Percentiles rank a stretch among this genome's conserved stretches.
phyloP scores from a whole-genome alignment of 2,797 vertebrate species.

The Aeoliscus strigatus region DNA sequence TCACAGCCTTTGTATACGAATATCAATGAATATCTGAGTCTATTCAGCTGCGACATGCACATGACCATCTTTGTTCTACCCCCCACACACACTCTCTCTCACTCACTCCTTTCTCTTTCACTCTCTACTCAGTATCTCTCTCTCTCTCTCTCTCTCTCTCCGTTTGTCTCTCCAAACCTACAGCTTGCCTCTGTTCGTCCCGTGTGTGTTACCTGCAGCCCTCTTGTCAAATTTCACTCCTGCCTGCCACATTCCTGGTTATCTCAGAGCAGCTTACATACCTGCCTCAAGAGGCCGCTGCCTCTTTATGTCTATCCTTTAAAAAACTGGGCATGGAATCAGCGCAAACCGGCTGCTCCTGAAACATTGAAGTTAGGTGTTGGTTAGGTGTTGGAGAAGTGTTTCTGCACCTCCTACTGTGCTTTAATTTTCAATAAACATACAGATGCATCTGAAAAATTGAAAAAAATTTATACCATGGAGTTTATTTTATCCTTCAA shows the following conservation, averaged over 20 bases:
- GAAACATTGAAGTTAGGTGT: too few species aligned
- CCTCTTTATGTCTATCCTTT: constrained; percentile 23
- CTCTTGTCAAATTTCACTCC: constrained; percentile 76
- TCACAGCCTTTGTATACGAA: too few species aligned
- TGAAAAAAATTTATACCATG: too few species aligned
- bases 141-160: neutral
- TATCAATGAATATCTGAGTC: constrained; percentile 23
- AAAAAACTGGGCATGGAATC: constrained; percentile 8
- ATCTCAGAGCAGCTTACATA: constrained; percentile 64
- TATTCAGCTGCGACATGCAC: constrained; percentile 14
- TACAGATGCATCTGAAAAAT: too few species aligned
- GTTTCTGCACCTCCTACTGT: too few species aligned
- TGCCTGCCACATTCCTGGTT: constrained; percentile 72
- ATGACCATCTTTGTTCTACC: constrained; percentile 8
- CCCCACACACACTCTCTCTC: constrained; percentile 4
- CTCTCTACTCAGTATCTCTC: constrained; percentile 2
- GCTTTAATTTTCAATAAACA: too few species aligned
- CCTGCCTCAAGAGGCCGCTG: constrained; percentile 45
- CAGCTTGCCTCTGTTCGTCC: constrained; percentile 26
- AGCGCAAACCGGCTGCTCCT: constrained; percentile 22
- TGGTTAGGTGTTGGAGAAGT: constrained; percentile 6
- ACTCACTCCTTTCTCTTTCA: constrained; percentile 4
- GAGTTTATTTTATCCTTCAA: too few species aligned
- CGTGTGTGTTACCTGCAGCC: constrained; percentile 69
- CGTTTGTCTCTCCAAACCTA: constrained; percentile 11